These are phyloP conservation scores for Vollenhovia emeryi DNA, from an alignment of 1,140 invertebrate species.

Conservation along the genomic window DNA sequence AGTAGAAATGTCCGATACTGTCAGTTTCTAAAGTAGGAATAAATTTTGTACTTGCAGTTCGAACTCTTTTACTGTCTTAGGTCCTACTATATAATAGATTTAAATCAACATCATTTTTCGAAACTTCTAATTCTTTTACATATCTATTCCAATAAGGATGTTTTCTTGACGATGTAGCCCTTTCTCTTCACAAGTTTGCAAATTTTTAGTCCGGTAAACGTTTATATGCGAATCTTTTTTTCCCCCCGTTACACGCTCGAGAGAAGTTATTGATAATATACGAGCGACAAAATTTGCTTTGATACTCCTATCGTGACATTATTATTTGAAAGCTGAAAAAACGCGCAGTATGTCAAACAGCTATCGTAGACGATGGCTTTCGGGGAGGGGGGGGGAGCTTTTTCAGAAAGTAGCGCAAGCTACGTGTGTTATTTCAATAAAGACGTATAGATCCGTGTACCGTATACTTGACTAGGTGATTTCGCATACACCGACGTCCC, in stretches of 20 bases:
- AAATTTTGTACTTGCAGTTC: too few relatives aligned
- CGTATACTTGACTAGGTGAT: conserved; percentile 12
- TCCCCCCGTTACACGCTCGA: background rate
- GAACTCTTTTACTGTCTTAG: too few relatives aligned
- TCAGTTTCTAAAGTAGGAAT: too few relatives aligned
- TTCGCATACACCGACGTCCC: conserved; percentile 14
- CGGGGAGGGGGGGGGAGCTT: background rate
- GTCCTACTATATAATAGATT: too few relatives aligned
- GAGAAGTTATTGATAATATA: background rate
- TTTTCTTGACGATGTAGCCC: background rate
- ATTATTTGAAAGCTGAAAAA: conserved; percentile 34
- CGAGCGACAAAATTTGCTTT: background rate
- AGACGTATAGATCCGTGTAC: conserved; percentile 53
- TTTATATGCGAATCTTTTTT: background rate
- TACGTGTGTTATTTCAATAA: conserved; percentile 66
- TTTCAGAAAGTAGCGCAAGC: conserved; percentile 7
- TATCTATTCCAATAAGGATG: background rate
- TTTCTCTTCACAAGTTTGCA: background rate
- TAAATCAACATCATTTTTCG: background rate
- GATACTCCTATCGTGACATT: background rate
- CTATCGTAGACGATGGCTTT: conserved; percentile 21
- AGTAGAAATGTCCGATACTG: too few relatives aligned
- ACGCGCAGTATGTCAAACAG: background rate
- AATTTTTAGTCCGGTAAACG: background rate
- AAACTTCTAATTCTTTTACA: background rate